Evolutionary conservation across 2,797 vertebrate species (phyloP), one percentile per base, ranked within the genome.

Genomic region (Pogonophryne albipinna): DNA sequence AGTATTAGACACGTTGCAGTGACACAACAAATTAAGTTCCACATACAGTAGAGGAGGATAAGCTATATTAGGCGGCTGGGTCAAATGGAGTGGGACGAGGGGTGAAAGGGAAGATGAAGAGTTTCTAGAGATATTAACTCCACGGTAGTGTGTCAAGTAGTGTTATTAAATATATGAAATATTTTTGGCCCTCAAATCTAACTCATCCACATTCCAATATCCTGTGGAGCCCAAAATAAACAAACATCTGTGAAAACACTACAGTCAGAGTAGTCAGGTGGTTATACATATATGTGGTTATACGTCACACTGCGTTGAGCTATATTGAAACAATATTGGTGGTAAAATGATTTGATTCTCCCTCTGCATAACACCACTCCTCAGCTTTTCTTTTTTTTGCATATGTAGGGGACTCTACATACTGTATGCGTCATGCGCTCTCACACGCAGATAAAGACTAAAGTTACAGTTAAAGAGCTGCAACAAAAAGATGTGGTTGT

Each of bases 291-390:
- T 81, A 46, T 78, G 31, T 27, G 27, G 27, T 27, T 27, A 27
- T 27, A 27, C 27, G 27, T 77, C 67, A 51, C 46, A 51, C 20
- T 46, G 41, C 23, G 16, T 75, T 50, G 66, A 46, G 47, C 50
- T 53, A 53, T 42, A 45, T 56, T 74, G 74, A 9, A 78, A 71
- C 63, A 52, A 56, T 69, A 70, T 61, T 52, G 60, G 70, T 23
- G 46, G 62, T 41, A 61, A 23, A 66, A 49, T 11, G 60, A 41
- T 58, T 46, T 66, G 64, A 86, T 74, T 85, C 80, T 61, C 66
- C 60, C 62, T 73, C 64, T 56, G 64, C 13, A 52, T 62, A 58
- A 67, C 46, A 72, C 60, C n/a, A 44, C 23, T 74, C 71, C 82
- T 73, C 76, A 83, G 71, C 71, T 71, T 38, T 38, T 1, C 34